Base-by-base conservation (phyloP, 1,140 invertebrate species). In the Conopomorpha cramerella region DNA sequence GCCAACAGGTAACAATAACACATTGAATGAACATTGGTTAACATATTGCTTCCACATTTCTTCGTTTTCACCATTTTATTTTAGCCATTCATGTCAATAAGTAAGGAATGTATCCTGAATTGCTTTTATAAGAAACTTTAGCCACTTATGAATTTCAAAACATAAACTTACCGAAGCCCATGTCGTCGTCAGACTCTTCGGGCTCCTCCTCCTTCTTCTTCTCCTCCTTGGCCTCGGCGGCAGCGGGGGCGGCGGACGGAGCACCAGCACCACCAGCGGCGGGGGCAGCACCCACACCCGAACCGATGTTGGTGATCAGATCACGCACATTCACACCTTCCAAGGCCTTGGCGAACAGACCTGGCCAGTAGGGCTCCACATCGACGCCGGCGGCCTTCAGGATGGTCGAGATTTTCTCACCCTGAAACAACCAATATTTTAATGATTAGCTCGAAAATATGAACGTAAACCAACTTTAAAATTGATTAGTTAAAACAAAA, bases 281-380 rank as follows among this genome's bases (percentile, higher is more conserved):
- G 39, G 89, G 85, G 27, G 89, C 90, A 55, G 86, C 82, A 47
- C 94, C 95, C 44, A 92, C 95, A 39, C 93, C 94, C 37, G 91
- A 91, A 13, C 95, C 93, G 53, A 99, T 90, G 65, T 95, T 98
- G 34, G 91, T 92, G 70, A 99, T 95, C 48, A 99, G 78, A 30
- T 95, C 91, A 71, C 93, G 95, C 16, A 99, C 86, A 62, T 98
- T 95, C 36, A 98, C 78, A 39, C 92, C 93, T 79, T 99, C 95
- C 34, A 99, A 79, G 28, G 96, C 93, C 76, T 98, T 98, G 41
- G 96, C 94, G 77, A 99, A 99, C 16, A 99, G 82, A 64, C 93
- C 93, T 37, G 96, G 95, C 98, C 98, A 99, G 80, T 98, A 99
- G 13, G 97, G 96, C 68, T 99, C 98, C 15, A 99, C 90, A 30